phyloP scores from a whole-genome alignment of 2,888 invertebrate genomes.

The Lissocephala sabroskyi region DNA sequence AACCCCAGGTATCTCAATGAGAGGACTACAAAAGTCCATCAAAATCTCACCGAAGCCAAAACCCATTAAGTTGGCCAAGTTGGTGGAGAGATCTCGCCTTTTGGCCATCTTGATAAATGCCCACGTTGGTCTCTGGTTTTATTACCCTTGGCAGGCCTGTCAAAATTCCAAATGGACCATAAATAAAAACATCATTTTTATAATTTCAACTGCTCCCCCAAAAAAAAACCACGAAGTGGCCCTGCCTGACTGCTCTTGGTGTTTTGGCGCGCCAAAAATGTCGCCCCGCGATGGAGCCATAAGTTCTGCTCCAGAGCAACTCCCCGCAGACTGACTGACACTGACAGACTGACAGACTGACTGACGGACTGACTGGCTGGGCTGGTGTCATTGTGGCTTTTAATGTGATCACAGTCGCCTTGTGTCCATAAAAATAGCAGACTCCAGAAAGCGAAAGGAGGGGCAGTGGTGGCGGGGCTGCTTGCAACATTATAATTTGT shows the following conservation, averaged over 20 bases:
- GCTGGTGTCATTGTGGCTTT: conserved; percentile 49
- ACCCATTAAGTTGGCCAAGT: conserved; percentile 4
- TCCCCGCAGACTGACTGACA: neutral
- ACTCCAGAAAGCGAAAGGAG: conserved; percentile 3
- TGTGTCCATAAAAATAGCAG: conserved; percentile 64
- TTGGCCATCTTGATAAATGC: conserved; percentile 52
- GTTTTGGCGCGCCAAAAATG: conserved; percentile 51
- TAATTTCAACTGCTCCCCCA: conserved; percentile 29
- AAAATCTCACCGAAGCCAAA: conserved; percentile 36
- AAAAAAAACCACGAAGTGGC: conserved; percentile 14
- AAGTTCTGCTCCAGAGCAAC: conserved; percentile 22
- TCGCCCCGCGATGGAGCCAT: conserved; percentile 51
- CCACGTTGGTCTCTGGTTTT: conserved; percentile 33
- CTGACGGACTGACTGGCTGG: conserved; percentile 49
- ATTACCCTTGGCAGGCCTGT: conserved; percentile 64
- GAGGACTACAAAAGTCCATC: conserved; percentile 57
- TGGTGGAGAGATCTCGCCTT: no score
- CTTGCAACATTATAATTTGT: conserved; percentile 69
- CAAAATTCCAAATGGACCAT: conserved; percentile 70
- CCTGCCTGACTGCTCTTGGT: conserved; percentile 5
- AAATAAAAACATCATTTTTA: conserved; percentile 70
- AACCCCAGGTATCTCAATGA: conserved; percentile 43
- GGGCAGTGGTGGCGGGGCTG: conserved; percentile 11
- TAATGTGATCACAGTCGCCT: conserved; percentile 47
- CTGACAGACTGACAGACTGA: conserved; percentile 23